Evolutionary conservation across 2,888 invertebrate species (phyloP).

Genomic region (Hecatera dysodea): DNA sequence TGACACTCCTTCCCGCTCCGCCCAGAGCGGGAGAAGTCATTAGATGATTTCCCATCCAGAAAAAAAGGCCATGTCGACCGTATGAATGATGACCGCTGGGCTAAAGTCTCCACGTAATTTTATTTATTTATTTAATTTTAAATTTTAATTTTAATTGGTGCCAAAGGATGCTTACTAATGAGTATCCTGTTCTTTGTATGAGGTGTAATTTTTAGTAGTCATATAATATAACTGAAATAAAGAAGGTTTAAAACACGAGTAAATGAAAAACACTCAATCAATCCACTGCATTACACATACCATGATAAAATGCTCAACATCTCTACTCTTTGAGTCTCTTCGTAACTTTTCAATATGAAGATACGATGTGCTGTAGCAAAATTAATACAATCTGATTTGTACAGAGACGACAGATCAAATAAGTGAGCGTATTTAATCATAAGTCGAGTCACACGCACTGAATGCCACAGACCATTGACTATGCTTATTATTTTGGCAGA

Average conservation of each 20-base stretch:
- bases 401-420: conserved; percentile 64
- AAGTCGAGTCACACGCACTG: conserved; percentile 67
- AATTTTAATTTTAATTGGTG: no score
- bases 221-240: no score
- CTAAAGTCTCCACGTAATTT: no score
- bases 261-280: not conserved
- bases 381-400: conserved; percentile 64
- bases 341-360: conserved; percentile 24
- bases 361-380: conserved; percentile 47
- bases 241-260: not conserved
- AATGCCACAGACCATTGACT: conserved; percentile 52
- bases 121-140: no score
- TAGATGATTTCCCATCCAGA: no score
- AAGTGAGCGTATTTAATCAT: conserved; percentile 71
- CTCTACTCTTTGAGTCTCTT: conserved; percentile 1
- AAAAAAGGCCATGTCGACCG: no score
- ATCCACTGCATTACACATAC: not conserved
- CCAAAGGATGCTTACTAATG: no score
- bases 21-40: no score
- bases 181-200: no score
- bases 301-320: not conserved
- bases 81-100: no score
- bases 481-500: conserved; percentile 19
- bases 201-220: no score
- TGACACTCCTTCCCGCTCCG: no score